These are phyloP conservation scores for Naso thynnoides DNA, from an alignment of 2,797 vertebrate species.

Conservation along the genomic window DNA sequence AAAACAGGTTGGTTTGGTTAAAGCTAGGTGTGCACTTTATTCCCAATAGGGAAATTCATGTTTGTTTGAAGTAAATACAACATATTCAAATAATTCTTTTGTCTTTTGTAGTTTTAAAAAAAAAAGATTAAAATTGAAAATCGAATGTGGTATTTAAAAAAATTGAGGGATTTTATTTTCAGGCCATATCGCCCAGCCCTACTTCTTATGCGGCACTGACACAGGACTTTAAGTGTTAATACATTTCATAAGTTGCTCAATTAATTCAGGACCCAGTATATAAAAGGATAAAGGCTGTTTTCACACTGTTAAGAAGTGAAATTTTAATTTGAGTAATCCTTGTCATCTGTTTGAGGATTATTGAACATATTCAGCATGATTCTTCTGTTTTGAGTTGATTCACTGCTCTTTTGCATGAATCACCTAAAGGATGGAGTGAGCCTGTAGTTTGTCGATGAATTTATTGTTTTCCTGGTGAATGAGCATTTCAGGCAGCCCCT, in stretches of 20 bases:
- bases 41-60: no score
- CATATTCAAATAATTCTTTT: no score
- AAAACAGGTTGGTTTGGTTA: no score
- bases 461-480: slow-evolving; percentile 60
- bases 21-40: no score
- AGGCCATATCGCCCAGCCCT: no score
- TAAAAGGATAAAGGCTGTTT: background rate
- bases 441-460: slow-evolving; percentile 36
- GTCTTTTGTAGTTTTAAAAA: no score
- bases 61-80: no score
- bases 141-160: no score
- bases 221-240: background rate
- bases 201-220: background rate
- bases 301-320: background rate
- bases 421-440: slow-evolving; percentile 7
- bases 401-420: slow-evolving; percentile 22
- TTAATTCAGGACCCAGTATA: background rate
- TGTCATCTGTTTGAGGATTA: slow-evolving; percentile 6
- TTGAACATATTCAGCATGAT: slow-evolving; percentile 22
- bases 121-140: no score
- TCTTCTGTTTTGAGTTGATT: slow-evolving; percentile 17
- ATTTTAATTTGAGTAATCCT: slow-evolving; percentile 12
- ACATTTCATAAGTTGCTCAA: background rate
- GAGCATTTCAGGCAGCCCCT: slow-evolving; percentile 41
- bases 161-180: no score